Percentiles rank a stretch among this genome's conserved stretches.
Evolutionary conservation across 2,888 invertebrate species (phyloP).

Genomic region (Melanotus villosus): DNA sequence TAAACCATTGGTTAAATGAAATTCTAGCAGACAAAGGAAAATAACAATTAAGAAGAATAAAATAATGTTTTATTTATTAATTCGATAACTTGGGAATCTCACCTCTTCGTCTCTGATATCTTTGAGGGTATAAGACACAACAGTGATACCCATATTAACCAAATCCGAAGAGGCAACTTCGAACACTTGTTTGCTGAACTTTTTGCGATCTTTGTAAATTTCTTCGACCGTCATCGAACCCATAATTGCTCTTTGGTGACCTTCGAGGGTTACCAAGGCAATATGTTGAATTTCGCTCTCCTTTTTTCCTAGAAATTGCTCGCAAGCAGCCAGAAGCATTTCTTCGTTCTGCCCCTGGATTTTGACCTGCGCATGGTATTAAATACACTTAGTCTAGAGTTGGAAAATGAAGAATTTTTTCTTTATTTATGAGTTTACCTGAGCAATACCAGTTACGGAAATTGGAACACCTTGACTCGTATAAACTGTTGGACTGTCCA

Average conservation of each 20-base stretch:
- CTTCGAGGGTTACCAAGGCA: constrained; percentile 92
- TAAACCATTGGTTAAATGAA: constrained; percentile 43
- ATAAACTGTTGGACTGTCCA: constrained; percentile 96
- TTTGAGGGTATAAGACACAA: constrained; percentile 94
- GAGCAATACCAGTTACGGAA: constrained; percentile 97
- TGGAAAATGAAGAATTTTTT: too few species aligned
- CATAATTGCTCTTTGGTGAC: constrained; percentile 96
- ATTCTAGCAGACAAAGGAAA: constrained; percentile 35
- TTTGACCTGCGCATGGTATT: constrained; percentile 85
- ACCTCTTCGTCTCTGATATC: constrained; percentile 97
- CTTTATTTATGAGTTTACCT: too few species aligned
- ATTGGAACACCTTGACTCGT: constrained; percentile 97
- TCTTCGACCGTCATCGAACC: constrained; percentile 98
- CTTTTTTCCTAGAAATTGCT: constrained; percentile 92
- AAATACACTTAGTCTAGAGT: too few species aligned
- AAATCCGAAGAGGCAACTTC: constrained; percentile 96
- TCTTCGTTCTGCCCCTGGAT: constrained; percentile 92
- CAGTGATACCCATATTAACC: constrained; percentile 97
- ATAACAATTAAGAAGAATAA: constrained; percentile 25
- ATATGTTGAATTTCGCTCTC: constrained; percentile 92
- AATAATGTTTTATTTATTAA: constrained; percentile 14
- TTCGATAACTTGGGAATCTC: constrained; percentile 59
- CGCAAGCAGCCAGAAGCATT: constrained; percentile 92
- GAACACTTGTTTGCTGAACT: constrained; percentile 95
- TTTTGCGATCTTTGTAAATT: constrained; percentile 96